Conservation (phyloP, 2,113 vertebrate genomes). For the Pelodiscus sinensis region DNA sequence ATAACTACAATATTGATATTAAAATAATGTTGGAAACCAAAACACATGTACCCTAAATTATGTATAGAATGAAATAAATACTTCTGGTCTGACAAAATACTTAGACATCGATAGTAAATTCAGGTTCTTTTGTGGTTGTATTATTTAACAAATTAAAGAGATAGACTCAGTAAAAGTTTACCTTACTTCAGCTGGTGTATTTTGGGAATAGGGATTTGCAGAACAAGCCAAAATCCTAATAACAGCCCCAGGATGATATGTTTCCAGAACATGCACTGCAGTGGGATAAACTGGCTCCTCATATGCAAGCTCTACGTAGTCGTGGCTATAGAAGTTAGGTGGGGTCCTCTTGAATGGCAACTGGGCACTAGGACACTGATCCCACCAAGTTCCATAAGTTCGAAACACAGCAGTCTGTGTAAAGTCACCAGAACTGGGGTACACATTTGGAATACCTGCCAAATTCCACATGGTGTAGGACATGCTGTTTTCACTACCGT, state of each 20-base stretch:
- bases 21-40: background rate
- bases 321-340: constrained; percentile 89
- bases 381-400: constrained; percentile 96
- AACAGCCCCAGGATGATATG: constrained; percentile 96
- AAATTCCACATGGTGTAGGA: constrained; percentile 99
- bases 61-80: background rate
- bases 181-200: constrained; percentile 91
- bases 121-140: background rate
- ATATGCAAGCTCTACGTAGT: constrained; percentile 96
- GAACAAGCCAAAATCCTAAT: constrained; percentile 96
- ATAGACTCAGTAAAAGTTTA: constrained; percentile 75
- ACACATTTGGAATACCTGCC: constrained; percentile 94
- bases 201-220: constrained; percentile 95
- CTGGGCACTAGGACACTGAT: constrained; percentile 87
- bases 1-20: background rate
- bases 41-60: background rate
- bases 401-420: constrained; percentile 98
- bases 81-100: background rate
- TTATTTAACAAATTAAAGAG: background rate
- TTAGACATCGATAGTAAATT: background rate
- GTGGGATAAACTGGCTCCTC: constrained; percentile 97
- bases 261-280: constrained; percentile 94
- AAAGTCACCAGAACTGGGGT: constrained; percentile 97
- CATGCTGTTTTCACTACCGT: constrained; percentile 98
- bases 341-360: constrained; percentile 88